A percentile compares a stretch with the other conserved stretches of the same genome.
phyloP scores from a whole-genome alignment of 2,797 vertebrate genomes.

The Oreochromis mossambicus region DNA sequence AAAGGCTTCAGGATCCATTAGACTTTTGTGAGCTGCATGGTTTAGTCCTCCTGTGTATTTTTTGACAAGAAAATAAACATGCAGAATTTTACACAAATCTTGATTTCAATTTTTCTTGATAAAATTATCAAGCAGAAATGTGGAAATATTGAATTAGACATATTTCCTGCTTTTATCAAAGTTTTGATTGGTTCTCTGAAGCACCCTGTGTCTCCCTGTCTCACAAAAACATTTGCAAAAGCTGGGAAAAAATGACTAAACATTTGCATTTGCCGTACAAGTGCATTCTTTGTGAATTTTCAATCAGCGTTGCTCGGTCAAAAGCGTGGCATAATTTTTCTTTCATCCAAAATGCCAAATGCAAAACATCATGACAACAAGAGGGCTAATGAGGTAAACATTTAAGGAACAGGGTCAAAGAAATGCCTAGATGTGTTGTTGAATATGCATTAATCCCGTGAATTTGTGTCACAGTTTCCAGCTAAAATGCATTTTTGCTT shows the following conservation, averaged over 20 bases:
- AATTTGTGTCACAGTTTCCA: conserved; percentile 45
- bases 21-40: background rate
- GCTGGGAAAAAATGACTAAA: background rate
- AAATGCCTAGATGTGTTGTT: conserved; percentile 50
- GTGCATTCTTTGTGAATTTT: conserved; percentile 41
- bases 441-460: conserved; percentile 56
- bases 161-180: background rate
- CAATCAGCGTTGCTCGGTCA: conserved; percentile 28
- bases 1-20: background rate
- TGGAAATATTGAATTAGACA: background rate
- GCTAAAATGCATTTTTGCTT: conserved; percentile 24
- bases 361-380: conserved; percentile 58
- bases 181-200: background rate
- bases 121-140: background rate
- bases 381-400: conserved; percentile 65
- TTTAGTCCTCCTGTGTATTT: background rate
- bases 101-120: background rate
- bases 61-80: background rate
- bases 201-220: background rate
- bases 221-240: background rate
- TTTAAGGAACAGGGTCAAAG: conserved; percentile 62
- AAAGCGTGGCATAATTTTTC: conserved; percentile 36
- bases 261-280: conserved; percentile 1
- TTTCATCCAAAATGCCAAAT: conserved; percentile 59
- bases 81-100: background rate